phyloP scores from a whole-genome alignment of 2,888 invertebrate species.

The Magallana nippona region DNA sequence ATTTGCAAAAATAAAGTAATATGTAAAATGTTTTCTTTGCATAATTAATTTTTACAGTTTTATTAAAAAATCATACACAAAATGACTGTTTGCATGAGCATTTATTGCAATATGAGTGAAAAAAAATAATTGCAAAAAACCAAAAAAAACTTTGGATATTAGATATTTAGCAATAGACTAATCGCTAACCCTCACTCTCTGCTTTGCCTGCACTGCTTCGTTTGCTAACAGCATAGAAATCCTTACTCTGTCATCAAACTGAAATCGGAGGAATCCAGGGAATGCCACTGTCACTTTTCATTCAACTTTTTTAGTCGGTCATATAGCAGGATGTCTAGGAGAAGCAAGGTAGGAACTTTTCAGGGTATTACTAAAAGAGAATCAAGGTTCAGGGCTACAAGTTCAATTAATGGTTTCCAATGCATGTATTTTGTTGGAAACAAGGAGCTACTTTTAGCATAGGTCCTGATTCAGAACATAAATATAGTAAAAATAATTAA shows the following conservation, averaged over 20 bases:
- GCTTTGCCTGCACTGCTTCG: neutral
- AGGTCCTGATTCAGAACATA: too few relatives aligned
- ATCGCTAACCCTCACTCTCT: neutral
- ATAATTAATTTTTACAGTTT: too few relatives aligned
- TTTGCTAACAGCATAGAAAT: constrained; percentile 22
- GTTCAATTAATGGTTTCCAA: too few relatives aligned
- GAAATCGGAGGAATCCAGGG: neutral
- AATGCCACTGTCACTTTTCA: constrained; percentile 26
- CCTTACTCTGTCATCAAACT: constrained; percentile 5
- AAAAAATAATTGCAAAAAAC: too few relatives aligned
- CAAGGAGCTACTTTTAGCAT: neutral
- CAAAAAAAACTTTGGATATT: too few relatives aligned
- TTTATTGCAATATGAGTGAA: too few relatives aligned
- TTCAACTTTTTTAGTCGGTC: constrained; percentile 32
- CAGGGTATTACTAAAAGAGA: neutral
- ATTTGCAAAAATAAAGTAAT: too few relatives aligned
- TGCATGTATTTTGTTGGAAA: neutral
- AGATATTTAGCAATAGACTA: neutral
- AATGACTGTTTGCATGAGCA: too few relatives aligned
- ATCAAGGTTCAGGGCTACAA: neutral
- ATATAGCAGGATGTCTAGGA: constrained; percentile 29
- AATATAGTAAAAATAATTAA: too few relatives aligned
- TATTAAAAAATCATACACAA: too few relatives aligned
- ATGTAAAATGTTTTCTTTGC: too few relatives aligned
- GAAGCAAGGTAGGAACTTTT: neutral